These are phyloP conservation scores for Spisula solida DNA, from an alignment of 2,888 invertebrate genomes.

Conservation along the genomic window DNA sequence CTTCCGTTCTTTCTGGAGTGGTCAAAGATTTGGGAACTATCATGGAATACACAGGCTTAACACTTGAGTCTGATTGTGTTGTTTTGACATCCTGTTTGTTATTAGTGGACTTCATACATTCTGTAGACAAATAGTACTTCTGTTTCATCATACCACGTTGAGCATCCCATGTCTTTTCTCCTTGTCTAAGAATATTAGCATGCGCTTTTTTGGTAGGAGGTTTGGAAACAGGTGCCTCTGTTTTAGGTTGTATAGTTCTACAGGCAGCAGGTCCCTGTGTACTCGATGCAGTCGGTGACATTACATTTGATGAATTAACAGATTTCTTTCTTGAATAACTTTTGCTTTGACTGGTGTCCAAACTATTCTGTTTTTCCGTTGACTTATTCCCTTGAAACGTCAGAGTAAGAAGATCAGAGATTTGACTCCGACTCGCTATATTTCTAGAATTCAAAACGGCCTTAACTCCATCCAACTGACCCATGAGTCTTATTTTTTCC, in stretches of 20 bases:
- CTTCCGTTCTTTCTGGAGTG: conserved; percentile 52
- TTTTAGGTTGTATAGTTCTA: neutral
- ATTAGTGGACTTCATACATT: neutral
- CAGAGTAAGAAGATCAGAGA: conserved; percentile 62
- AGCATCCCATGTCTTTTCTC: conserved; percentile 32
- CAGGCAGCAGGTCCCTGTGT: neutral
- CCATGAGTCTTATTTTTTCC: conserved; percentile 47
- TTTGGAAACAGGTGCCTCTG: neutral
- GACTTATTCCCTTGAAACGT: conserved; percentile 57
- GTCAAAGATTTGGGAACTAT: conserved; percentile 63
- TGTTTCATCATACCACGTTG: conserved; percentile 37
- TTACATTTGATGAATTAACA: neutral
- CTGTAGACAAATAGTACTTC: conserved; percentile 32
- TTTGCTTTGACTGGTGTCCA: conserved; percentile 8
- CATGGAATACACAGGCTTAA: conserved; percentile 68
- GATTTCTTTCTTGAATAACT: conserved; percentile 30
- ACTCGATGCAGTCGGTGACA: neutral
- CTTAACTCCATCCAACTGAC: conserved; percentile 49
- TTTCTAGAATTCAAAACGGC: conserved; percentile 59
- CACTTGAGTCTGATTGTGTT: conserved; percentile 44
- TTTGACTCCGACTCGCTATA: conserved; percentile 63
- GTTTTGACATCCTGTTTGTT: neutral
- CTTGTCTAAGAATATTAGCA: neutral
- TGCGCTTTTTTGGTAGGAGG: neutral
- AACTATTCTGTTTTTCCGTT: neutral